Evolutionary conservation across 1,140 invertebrate genomes (phyloP).

Genomic region (Nomia melanderi): DNA sequence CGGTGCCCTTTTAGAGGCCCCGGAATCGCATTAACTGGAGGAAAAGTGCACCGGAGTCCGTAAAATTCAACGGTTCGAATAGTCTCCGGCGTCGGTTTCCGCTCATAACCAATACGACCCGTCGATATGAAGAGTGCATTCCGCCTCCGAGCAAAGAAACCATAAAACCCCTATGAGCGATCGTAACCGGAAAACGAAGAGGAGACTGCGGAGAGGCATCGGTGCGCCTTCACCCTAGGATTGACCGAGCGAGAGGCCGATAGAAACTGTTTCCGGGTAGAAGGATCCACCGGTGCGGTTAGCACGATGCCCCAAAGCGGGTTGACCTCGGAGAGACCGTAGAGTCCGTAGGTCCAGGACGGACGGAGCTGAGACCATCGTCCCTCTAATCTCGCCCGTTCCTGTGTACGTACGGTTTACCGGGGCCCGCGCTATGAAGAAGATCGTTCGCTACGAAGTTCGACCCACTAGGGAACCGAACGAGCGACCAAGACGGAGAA

Average conservation of each 20-base stretch:
- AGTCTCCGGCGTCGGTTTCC: not conserved
- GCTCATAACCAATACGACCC: conserved; percentile 11
- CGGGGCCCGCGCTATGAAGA: conserved; percentile 38
- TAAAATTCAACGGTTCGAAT: conserved; percentile 1
- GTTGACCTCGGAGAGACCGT: conserved; percentile 73
- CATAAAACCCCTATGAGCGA: conserved; percentile 61
- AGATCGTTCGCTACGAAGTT: conserved; percentile 41
- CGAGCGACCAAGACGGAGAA: not conserved
- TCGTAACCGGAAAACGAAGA: conserved; percentile 62
- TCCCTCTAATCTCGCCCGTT: conserved; percentile 64
- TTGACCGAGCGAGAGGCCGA: conserved; percentile 49
- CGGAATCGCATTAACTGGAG: not conserved
- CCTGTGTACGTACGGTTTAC: conserved; percentile 39
- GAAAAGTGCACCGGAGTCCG: not conserved
- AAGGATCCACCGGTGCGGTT: conserved; percentile 71
- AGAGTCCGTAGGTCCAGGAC: conserved; percentile 59
- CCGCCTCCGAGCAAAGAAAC: conserved; percentile 57
- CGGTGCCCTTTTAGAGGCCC: not conserved
- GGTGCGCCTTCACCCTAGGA: conserved; percentile 52
- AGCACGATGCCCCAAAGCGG: conserved; percentile 80
- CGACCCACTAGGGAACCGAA: not conserved
- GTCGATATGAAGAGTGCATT: conserved; percentile 43
- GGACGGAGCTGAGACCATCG: conserved; percentile 62
- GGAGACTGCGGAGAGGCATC: conserved; percentile 30
- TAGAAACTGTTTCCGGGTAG: conserved; percentile 77